Evolutionary conservation across 1,140 invertebrate genomes (phyloP).

Genomic region (Drosophila lacertosa): DNA sequence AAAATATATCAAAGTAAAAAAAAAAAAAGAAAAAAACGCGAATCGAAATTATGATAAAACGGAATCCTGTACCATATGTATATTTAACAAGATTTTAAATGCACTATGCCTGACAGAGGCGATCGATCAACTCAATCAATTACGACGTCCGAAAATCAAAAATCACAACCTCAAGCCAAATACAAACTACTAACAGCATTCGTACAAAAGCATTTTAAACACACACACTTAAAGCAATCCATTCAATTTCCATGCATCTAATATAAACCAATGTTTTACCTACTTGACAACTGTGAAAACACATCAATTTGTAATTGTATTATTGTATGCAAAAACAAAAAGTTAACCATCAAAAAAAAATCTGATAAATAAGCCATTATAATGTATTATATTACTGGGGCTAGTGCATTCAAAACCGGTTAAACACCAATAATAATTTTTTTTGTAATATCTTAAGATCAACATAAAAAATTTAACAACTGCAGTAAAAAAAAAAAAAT

Average conservation of each 20-base stretch:
- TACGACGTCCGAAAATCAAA: slow-evolving; percentile 37
- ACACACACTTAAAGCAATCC: slow-evolving; percentile 29
- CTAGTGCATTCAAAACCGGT: slow-evolving; percentile 81
- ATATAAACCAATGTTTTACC: slow-evolving; percentile 21
- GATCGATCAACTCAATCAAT: slow-evolving; percentile 47
- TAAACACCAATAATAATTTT: slow-evolving; percentile 60
- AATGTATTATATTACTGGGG: slow-evolving; percentile 44
- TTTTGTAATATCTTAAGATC: slow-evolving; percentile 58
- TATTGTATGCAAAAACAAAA: slow-evolving; percentile 36
- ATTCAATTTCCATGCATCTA: slow-evolving; percentile 29
- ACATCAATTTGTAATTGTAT: slow-evolving; percentile 22
- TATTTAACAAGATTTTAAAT: slow-evolving; percentile 80
- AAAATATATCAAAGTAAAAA: slow-evolving; percentile 40
- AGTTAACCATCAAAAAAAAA: slow-evolving; percentile 9
- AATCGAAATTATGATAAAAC: slow-evolving; percentile 54
- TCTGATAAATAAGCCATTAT: slow-evolving; percentile 6
- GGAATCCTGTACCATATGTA: slow-evolving; percentile 46
- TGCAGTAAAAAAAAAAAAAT: slow-evolving; percentile 26
- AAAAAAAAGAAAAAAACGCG: slow-evolving; percentile 53
- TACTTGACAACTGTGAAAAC: slow-evolving; percentile 38
- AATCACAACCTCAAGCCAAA: slow-evolving; percentile 43
- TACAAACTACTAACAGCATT: slow-evolving; percentile 63
- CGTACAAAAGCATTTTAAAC: slow-evolving; percentile 37
- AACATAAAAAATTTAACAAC: slow-evolving; percentile 25
- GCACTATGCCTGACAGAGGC: slow-evolving; percentile 70